Evolutionary conservation across 37 sponge, comb jelly and placozoan species (phyloP).

Genomic region (Trichoplax adhaerens): DNA sequence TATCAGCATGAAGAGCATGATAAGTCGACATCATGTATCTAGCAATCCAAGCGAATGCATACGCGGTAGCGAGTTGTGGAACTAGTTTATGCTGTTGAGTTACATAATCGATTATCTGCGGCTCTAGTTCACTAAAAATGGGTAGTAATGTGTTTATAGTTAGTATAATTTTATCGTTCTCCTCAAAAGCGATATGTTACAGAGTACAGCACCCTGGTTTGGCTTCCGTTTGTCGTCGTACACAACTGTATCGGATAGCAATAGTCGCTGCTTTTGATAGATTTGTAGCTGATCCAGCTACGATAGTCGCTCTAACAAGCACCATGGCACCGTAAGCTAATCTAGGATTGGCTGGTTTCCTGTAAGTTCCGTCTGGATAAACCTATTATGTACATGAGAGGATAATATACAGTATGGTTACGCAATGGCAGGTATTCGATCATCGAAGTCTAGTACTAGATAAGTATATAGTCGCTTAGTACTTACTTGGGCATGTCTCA

Average conservation of each 20-base stretch:
- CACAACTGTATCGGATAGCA: constrained; percentile 73
- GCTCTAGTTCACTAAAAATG: constrained; percentile 43
- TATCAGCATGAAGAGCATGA: neutral
- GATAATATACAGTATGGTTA: too few relatives aligned
- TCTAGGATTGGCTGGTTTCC: constrained; percentile 41
- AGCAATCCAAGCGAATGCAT: constrained; percentile 35
- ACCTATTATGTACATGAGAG: constrained; percentile 45
- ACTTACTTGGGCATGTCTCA: constrained; percentile 68
- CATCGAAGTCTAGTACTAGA: too few relatives aligned
- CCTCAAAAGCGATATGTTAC: too few relatives aligned
- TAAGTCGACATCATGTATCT: constrained; percentile 36
- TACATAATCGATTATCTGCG: constrained; percentile 68
- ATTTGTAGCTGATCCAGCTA: constrained; percentile 4
- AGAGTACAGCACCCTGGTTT: too few relatives aligned
- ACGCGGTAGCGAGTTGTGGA: constrained; percentile 61
- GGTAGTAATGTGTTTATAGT: too few relatives aligned
- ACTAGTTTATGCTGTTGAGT: constrained; percentile 79
- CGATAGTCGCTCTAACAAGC: constrained; percentile 32
- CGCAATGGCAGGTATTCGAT: too few relatives aligned
- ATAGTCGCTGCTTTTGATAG: constrained; percentile 65
- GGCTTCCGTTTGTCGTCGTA: constrained; percentile 62
- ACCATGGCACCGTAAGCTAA: constrained; percentile 84
- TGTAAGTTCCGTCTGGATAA: constrained; percentile 56
- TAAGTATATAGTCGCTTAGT: too few relatives aligned
- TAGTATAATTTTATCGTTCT: too few relatives aligned